phyloP scores from a whole-genome alignment of 2,797 vertebrate species.

The Myotis pilosus region DNA sequence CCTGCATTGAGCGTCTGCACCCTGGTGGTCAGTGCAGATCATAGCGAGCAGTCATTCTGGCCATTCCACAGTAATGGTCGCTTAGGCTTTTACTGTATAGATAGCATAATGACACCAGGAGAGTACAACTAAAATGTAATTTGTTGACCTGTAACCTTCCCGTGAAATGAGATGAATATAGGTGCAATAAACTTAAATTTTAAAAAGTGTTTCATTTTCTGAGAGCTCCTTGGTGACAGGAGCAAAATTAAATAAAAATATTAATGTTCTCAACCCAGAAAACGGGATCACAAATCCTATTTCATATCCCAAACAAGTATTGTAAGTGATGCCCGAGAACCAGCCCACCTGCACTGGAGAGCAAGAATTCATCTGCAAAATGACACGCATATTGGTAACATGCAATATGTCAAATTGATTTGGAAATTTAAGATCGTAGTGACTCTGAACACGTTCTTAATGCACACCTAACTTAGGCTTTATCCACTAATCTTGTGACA shows the following conservation, averaged over 20 bases:
- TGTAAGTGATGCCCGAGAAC: neutral
- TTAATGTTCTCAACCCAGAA: slow-evolving; percentile 20
- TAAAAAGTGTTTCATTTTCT: slow-evolving; percentile 43
- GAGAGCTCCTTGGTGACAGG: slow-evolving; percentile 12
- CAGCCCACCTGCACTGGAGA: neutral
- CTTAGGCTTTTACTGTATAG: too few relatives aligned
- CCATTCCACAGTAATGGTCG: too few relatives aligned
- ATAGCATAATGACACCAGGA: neutral
- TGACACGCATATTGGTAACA: neutral
- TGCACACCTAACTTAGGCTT: neutral
- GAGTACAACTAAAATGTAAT: slow-evolving; percentile 9
- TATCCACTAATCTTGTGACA: neutral
- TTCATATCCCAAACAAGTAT: neutral
- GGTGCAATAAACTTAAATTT: slow-evolving; percentile 52
- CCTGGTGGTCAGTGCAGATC: too few relatives aligned
- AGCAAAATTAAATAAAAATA: slow-evolving; percentile 63
- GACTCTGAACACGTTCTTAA: neutral
- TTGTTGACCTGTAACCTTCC: slow-evolving; percentile 44
- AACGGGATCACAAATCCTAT: slow-evolving; percentile 10
- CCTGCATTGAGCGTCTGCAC: too few relatives aligned
- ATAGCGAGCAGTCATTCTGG: too few relatives aligned
- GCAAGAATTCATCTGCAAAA: neutral
- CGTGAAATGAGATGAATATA: slow-evolving; percentile 27
- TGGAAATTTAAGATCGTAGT: neutral
- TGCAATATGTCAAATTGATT: neutral